phyloP scores from a whole-genome alignment of 2,888 invertebrate species.

The Catocala sponsa region DNA sequence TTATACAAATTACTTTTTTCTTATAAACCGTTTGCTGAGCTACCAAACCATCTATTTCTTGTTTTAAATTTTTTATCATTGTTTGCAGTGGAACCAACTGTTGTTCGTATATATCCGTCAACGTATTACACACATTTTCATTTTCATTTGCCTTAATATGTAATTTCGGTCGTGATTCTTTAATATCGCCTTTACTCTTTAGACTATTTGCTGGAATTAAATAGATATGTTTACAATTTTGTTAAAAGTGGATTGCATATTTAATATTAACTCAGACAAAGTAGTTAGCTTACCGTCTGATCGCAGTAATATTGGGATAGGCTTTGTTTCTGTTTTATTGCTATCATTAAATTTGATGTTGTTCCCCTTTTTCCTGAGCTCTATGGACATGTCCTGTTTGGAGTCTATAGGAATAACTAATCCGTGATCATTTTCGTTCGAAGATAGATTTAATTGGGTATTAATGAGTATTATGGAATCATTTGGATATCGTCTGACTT shows the following conservation, averaged over 20 bases:
- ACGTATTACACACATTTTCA: conserved; percentile 15
- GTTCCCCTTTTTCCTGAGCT: conserved; percentile 48
- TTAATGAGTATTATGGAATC: conserved; percentile 59
- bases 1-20: conserved; percentile 47
- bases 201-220: conserved; percentile 4
- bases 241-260: too few species aligned
- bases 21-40: conserved; percentile 59
- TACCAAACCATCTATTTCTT: conserved; percentile 65
- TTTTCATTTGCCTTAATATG: not conserved
- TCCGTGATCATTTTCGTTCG: conserved; percentile 40
- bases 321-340: conserved; percentile 16
- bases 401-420: conserved; percentile 66
- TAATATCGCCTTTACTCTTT: not conserved
- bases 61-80: conserved; percentile 65
- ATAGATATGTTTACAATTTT: not conserved
- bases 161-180: not conserved
- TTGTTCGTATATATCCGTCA: conserved; percentile 59
- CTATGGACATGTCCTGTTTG: conserved; percentile 60
- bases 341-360: not conserved
- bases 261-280: too few species aligned
- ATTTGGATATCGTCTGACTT: conserved; percentile 41
- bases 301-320: not conserved
- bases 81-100: conserved; percentile 71
- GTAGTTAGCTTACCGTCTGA: not conserved
- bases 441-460: conserved; percentile 54